Base-by-base conservation (phyloP, 92 coral and sea anemone species). In the Heliopora coerulea region DNA sequence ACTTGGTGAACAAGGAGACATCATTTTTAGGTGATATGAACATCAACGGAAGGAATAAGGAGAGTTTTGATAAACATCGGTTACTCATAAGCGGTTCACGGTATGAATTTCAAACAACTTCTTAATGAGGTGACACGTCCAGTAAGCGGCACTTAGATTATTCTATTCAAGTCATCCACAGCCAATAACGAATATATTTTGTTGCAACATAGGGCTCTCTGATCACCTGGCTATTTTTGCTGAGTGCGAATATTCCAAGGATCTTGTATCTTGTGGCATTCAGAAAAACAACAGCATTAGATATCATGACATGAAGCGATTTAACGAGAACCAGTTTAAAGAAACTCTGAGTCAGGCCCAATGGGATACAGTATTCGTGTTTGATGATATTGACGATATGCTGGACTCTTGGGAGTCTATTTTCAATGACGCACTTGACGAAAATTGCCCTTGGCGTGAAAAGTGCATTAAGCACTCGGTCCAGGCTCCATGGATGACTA, bases 401-500 rank as follows among this genome's bases (percentile, higher is more conserved):
- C 44, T 78, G 14, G 49, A 68, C 44, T 18, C 66, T 12, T 34
- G 41, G 49, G 17, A 46, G 46, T 54, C n/a, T n/a, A n/a, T n/a
- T n/a, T n/a, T n/a, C n/a, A n/a, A n/a, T n/a, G n/a, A n/a, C n/a
- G n/a, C n/a, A n/a, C n/a, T n/a, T n/a, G n/a, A n/a, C n/a, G n/a
- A n/a, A n/a, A n/a, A n/a, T n/a, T n/a, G n/a, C n/a, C 78, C 65
- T 17, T 70, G 78, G 78, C 65, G 46, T 21, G 65, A 70, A 32
- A 49, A 49, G 46, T 21, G 65, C 2, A 31, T 70, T 29, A 28
- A 14, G 21, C 31, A 44, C 19, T 25, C 65, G 79, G 41, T 76
- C 68, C 73, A 56, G 61, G 42, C 18, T 31, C n/a, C 46, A 48
- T 37, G 69, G 64, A 52, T 30, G 39, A 17, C 69, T 56, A 23